A percentile compares a stretch with the other conserved stretches of the same genome.
These are phyloP conservation scores for Alexandromys fortis DNA, from an alignment of 2,113 vertebrate species.

Conservation along the genomic window DNA sequence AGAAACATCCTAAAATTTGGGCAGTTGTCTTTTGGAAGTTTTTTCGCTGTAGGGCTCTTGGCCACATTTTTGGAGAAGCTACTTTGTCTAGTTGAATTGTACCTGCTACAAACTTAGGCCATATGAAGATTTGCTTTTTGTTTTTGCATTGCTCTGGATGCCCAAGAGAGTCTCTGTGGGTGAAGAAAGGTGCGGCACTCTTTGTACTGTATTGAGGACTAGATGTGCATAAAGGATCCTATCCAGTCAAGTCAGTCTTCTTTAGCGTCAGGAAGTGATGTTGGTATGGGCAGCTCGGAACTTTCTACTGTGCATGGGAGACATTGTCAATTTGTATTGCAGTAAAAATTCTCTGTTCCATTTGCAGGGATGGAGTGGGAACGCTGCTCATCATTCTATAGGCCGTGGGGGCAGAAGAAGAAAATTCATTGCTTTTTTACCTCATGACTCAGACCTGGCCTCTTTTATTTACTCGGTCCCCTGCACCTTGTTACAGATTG, in stretches of 20 bases:
- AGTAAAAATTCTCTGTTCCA: not conserved
- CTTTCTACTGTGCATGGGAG: not conserved
- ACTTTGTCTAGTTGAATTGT: not conserved
- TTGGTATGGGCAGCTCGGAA: not conserved
- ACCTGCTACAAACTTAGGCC: not conserved
- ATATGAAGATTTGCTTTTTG: not conserved
- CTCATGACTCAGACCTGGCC: not conserved
- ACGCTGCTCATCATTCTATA: not conserved
- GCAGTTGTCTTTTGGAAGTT: slow-evolving; percentile 39
- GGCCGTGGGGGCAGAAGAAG: not conserved
- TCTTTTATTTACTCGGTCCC: slow-evolving; percentile 8
- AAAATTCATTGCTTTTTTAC: not conserved
- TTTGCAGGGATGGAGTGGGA: not conserved
- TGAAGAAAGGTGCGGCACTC: not conserved
- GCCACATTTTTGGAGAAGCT: slow-evolving; percentile 16
- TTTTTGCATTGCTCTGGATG: not conserved
- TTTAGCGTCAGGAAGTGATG: not conserved
- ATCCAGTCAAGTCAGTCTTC: not conserved
- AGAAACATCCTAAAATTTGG: not conserved
- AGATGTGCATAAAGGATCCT: not conserved
- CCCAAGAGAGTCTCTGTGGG: not conserved
- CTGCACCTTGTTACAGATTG: not conserved
- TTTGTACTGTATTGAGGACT: not conserved
- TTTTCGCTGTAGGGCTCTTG: not conserved
- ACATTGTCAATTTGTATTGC: not conserved